Conservation (phyloP, 2,113 vertebrate species). For the Neopipo cinnamomea region DNA sequence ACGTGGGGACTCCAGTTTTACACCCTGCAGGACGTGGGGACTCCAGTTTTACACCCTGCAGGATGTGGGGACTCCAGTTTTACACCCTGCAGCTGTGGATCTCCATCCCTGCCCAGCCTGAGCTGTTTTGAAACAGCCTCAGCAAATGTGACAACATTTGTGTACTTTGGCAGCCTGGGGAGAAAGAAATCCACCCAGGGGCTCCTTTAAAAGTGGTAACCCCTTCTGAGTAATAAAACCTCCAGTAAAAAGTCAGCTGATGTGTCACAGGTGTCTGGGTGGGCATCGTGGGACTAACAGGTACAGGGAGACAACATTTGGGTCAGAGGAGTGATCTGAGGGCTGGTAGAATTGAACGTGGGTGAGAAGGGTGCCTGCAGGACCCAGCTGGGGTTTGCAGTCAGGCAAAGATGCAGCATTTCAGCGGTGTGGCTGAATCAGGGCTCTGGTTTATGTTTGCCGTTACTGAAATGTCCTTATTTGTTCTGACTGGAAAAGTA, state of each 20-base stretch:
- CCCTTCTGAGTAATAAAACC: neutral
- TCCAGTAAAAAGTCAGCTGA: neutral
- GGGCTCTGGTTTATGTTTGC: neutral
- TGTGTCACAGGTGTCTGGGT: conserved; percentile 3
- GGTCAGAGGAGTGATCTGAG: neutral
- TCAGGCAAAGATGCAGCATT: neutral
- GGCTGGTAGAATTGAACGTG: neutral
- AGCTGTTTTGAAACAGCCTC: conserved; percentile 2
- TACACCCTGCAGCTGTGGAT: conserved; percentile 40
- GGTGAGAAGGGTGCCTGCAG: neutral
- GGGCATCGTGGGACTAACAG: neutral
- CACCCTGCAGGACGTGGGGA: too few relatives aligned
- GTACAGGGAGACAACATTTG: neutral
- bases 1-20: conserved; percentile 39
- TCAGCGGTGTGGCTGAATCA: neutral
- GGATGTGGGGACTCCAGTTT: conserved; percentile 45
- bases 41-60: conserved; percentile 42
- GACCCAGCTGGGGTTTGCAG: neutral
- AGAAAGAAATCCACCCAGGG: neutral
- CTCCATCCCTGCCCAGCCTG: neutral
- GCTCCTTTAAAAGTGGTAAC: neutral
- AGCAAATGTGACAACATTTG: conserved; percentile 7
- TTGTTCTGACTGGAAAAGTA: conserved; percentile 1
- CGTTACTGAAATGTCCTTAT: neutral
- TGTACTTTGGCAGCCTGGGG: neutral